Percentiles rank a stretch among this genome's conserved stretches.
Evolutionary conservation across 2,888 invertebrate species (phyloP).

Genomic region (Sinopyrophorus schimmeli): DNA sequence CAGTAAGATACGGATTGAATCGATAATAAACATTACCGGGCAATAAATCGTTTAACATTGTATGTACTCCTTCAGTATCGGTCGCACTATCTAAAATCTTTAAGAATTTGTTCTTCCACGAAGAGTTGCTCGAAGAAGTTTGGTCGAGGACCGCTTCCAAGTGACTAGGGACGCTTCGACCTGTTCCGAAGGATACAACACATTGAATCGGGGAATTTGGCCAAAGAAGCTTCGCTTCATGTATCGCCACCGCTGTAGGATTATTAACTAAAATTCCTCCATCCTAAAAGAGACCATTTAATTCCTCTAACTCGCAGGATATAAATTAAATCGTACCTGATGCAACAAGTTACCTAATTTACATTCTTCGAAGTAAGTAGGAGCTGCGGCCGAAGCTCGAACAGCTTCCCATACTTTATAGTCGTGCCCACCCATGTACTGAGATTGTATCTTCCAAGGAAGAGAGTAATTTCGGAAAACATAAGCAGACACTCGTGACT

Average conservation of each 20-base stretch:
- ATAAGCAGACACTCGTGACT: slow-evolving; percentile 71
- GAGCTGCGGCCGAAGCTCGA: slow-evolving; percentile 88
- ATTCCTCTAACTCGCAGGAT: neutral
- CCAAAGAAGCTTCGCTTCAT: slow-evolving; percentile 84
- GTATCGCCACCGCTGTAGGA: slow-evolving; percentile 84
- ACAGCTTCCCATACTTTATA: slow-evolving; percentile 82
- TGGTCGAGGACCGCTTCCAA: slow-evolving; percentile 42
- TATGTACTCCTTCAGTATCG: slow-evolving; percentile 85
- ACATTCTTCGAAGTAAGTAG: slow-evolving; percentile 87
- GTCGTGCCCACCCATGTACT: slow-evolving; percentile 71
- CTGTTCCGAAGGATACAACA: slow-evolving; percentile 84
- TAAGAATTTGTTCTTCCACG: slow-evolving; percentile 78
- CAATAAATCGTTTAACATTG: slow-evolving; percentile 73
- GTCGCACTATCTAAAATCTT: slow-evolving; percentile 84
- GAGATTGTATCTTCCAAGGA: slow-evolving; percentile 69
- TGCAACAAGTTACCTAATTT: slow-evolving; percentile 69
- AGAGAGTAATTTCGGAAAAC: slow-evolving; percentile 85
- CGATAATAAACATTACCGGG: slow-evolving; percentile 77
- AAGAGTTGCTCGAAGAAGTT: slow-evolving; percentile 53
- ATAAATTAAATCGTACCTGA: too few species aligned
- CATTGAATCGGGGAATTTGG: slow-evolving; percentile 74
- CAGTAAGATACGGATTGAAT: slow-evolving; percentile 85
- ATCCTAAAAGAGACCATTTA: slow-evolving; percentile 59
- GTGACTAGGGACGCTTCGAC: slow-evolving; percentile 58
- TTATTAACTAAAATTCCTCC: slow-evolving; percentile 87